Percentiles rank a stretch among this genome's conserved stretches.
phyloP scores from a whole-genome alignment of 1,140 invertebrate species.

The Panagrolaimus sp. region DNA sequence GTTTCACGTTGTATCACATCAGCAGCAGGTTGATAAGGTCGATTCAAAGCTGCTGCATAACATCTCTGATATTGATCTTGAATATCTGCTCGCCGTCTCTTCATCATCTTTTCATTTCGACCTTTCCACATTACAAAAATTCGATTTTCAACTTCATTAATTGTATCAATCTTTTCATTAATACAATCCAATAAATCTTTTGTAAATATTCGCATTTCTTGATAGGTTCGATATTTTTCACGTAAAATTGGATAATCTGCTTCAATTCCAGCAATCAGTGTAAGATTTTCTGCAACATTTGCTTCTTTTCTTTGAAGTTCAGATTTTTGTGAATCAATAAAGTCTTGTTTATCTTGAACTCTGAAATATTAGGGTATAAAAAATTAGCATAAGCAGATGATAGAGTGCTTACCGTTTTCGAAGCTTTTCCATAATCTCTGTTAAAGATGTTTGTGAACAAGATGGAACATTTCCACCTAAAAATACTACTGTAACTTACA shows the following conservation, averaged over 20 bases:
- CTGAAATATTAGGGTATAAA: not conserved
- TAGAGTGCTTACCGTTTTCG: too few relatives aligned
- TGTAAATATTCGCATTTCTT: slow-evolving; percentile 38
- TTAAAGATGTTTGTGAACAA: too few relatives aligned
- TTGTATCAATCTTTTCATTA: slow-evolving; percentile 38
- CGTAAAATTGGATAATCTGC: slow-evolving; percentile 31
- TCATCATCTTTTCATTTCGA: slow-evolving; percentile 30
- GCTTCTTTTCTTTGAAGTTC: slow-evolving; percentile 10
- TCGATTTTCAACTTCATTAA: slow-evolving; percentile 30
- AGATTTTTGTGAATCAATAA: slow-evolving; percentile 16
- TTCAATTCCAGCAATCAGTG: slow-evolving; percentile 22
- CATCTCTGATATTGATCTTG: slow-evolving; percentile 39
- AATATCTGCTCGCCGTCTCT: slow-evolving; percentile 36
- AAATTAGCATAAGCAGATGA: too few relatives aligned
- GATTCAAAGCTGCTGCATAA: slow-evolving; percentile 21
- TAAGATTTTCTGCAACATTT: slow-evolving; percentile 22
- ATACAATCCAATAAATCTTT: slow-evolving; percentile 44
- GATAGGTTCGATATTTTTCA: slow-evolving; percentile 39
- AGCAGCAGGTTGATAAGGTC: slow-evolving; percentile 16
- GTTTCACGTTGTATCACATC: slow-evolving; percentile 31
- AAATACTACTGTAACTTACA: too few relatives aligned
- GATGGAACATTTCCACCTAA: too few relatives aligned
- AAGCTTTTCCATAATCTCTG: too few relatives aligned
- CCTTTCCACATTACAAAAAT: slow-evolving; percentile 38
- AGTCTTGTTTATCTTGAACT: slow-evolving; percentile 17